These are phyloP conservation scores for Cyprinodon brontotheroides DNA, from an alignment of 2,113 vertebrate species.

Conservation along the genomic window DNA sequence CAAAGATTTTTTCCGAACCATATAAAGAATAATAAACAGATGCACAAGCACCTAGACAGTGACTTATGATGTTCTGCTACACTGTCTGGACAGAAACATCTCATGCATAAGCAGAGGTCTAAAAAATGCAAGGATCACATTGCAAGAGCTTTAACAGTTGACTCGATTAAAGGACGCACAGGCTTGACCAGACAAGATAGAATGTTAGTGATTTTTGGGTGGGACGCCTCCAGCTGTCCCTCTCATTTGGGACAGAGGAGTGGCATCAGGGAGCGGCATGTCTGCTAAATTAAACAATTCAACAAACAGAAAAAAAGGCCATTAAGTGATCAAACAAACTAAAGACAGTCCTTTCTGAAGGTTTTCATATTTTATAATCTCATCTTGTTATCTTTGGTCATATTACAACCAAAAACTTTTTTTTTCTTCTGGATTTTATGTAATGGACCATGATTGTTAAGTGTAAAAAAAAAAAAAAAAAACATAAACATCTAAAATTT, in stretches of 20 bases:
- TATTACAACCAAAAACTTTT: no score
- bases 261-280: slow-evolving; percentile 40
- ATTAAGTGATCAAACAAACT: neutral
- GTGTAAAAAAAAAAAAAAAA: no score
- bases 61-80: slow-evolving; percentile 35
- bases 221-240: slow-evolving; percentile 58
- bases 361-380: neutral
- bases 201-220: slow-evolving; percentile 14
- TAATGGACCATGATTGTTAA: no score
- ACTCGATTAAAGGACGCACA: slow-evolving; percentile 9
- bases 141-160: slow-evolving; percentile 44
- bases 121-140: slow-evolving; percentile 44
- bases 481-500: no score
- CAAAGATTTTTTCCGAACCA: slow-evolving; percentile 21
- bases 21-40: slow-evolving; percentile 4
- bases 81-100: slow-evolving; percentile 52
- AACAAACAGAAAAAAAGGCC: neutral
- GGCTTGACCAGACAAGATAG: slow-evolving; percentile 37
- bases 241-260: slow-evolving; percentile 31
- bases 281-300: slow-evolving; percentile 21
- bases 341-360: neutral
- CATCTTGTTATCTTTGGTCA: neutral
- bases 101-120: slow-evolving; percentile 48
- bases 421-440: no score
- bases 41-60: slow-evolving; percentile 22